phyloP scores from a whole-genome alignment of 2,113 vertebrate genomes.

The Phylloscopus trochilus region DNA sequence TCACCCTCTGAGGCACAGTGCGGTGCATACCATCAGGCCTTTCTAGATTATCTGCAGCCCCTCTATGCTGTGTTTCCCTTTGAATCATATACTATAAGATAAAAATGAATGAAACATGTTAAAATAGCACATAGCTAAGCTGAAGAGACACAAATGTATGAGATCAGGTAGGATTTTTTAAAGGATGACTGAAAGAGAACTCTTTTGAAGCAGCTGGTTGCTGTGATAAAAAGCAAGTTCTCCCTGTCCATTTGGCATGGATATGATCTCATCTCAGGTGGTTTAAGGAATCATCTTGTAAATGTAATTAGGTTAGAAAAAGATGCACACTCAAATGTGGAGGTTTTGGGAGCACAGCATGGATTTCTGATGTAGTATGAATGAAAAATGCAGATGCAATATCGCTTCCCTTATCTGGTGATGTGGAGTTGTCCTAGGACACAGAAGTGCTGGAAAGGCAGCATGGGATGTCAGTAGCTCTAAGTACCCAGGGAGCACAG shows the following conservation, averaged over 20 bases:
- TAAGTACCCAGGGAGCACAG: background rate
- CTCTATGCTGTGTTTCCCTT: background rate
- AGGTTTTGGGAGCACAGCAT: background rate
- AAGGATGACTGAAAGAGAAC: conserved; percentile 38
- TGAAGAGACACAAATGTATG: conserved; percentile 47
- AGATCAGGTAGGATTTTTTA: conserved; percentile 40
- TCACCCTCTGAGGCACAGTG: conserved; percentile 6
- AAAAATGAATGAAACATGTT: conserved; percentile 47
- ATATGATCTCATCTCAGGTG: conserved; percentile 56
- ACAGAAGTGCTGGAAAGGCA: background rate
- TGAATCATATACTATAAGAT: conserved; percentile 27
- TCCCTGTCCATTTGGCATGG: conserved; percentile 4
- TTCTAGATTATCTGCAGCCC: conserved; percentile 16
- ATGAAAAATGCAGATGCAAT: background rate
- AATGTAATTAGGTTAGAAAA: conserved; percentile 54
- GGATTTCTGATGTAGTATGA: background rate
- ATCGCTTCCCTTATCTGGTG: background rate
- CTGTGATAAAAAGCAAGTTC: conserved; percentile 34
- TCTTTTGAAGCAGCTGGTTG: conserved; percentile 36
- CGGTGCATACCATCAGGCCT: background rate
- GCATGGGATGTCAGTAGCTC: background rate
- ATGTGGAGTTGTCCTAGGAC: background rate
- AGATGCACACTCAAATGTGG: background rate
- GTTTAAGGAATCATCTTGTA: conserved; percentile 25
- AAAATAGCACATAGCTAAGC: conserved; percentile 23